Evolutionary conservation across 2,888 invertebrate genomes (phyloP), one percentile per base, ranked within the genome.

Genomic region (Microplitis manilae): DNA sequence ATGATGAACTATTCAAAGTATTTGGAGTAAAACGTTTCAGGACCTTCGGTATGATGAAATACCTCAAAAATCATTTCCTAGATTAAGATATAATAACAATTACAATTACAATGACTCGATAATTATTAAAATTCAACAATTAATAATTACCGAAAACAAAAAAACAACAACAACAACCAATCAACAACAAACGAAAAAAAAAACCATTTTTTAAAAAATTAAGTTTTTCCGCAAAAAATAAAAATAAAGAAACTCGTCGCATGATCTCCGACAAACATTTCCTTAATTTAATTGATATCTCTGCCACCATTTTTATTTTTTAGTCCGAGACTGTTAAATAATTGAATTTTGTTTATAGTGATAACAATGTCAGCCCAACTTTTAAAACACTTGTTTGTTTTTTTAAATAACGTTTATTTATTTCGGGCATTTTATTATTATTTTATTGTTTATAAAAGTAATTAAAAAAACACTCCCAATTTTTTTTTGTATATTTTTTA

Each of bases 41-140:
- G 85, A 96, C 96, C 75, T 98, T 98, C 86, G 98, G 97, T 81
- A 98, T 98, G 98, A 96, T 98, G 95, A 98, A 98, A 90, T 96
- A 96, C 90, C 92, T 98, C 84, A 97, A 97, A 91, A 94, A 94
- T 81, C 98, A 98, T 91, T 97, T 98, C 90, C 91, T 93, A 86
- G 92, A 93, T 86, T 93, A 92, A 91, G 84, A 84, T 50, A 50
- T 13, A 50, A 2, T 50, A 50, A 50, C 50, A 50, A 50, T 50
- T 9, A 50, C 9, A 50, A 50, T 50, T 13, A 50, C 13, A 50
- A 50, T 50, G 50, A 50, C 13, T 50, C 81, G 13, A 50, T 50
- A 50, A 13, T 50, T 13, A 50, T 50, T 50, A 13, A 13, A 13
- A 17, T 17, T 17, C 1, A 17, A 50, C 50, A 8, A 50, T 50